A percentile compares a stretch with the other conserved stretches of the same genome.
Conservation (phyloP, 2,113 vertebrate species). For the Pedionomus torquatus region DNA sequence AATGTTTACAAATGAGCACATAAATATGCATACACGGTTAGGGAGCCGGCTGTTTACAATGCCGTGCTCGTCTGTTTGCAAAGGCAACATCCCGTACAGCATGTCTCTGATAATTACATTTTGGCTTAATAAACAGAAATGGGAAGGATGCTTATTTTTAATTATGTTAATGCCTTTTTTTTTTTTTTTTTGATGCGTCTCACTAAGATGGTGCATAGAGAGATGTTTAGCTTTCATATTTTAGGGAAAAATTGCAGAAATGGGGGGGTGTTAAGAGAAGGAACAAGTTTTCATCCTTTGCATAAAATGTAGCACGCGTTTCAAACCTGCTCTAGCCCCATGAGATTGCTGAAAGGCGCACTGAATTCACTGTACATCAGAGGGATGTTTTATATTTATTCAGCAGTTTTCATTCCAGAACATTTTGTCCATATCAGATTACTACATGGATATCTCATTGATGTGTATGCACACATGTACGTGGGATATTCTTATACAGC, state of each 20-base stretch:
- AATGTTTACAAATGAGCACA: constrained; percentile 40
- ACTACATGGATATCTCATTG: not conserved
- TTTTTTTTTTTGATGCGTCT: not conserved
- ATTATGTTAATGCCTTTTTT: constrained; percentile 27
- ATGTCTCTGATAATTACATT: constrained; percentile 52
- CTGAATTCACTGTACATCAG: not conserved
- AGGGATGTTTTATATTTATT: not conserved
- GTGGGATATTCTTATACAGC: not conserved
- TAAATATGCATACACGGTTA: not conserved
- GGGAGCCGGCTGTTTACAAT: constrained; percentile 7
- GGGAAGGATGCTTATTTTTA: constrained; percentile 27
- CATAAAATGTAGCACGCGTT: fast-evolving
- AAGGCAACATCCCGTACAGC: constrained; percentile 12
- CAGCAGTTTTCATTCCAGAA: not conserved
- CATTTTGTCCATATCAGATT: not conserved
- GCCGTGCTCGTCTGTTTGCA: not conserved
- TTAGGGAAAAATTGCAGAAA: not conserved
- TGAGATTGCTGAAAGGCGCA: not conserved
- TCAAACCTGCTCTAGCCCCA: not conserved
- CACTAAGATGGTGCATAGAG: not conserved
- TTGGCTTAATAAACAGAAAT: constrained; percentile 55
- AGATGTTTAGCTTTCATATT: not conserved
- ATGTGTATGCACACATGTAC: no score
- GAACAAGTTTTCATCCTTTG: not conserved
- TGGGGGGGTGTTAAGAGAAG: not conserved